These are phyloP conservation scores for Elmis aenea DNA, from an alignment of 2,888 invertebrate genomes.

Conservation along the genomic window DNA sequence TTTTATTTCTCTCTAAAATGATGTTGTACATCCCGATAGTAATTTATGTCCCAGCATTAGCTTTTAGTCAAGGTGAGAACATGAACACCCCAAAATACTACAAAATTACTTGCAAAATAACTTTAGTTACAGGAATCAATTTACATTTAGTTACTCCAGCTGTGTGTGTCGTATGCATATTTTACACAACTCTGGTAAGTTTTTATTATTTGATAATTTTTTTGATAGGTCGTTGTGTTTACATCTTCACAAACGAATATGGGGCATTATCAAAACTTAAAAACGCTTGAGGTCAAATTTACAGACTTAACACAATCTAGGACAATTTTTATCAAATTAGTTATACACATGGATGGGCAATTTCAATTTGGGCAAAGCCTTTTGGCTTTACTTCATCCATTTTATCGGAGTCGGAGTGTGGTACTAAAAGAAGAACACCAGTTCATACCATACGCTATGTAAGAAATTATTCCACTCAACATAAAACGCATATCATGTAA, in stretches of 20 bases:
- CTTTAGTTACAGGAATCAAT: slow-evolving; percentile 75
- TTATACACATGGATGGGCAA: too few species aligned
- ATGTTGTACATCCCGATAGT: slow-evolving; percentile 76
- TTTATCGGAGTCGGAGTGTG: too few species aligned
- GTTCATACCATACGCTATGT: too few species aligned
- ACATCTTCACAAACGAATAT: too few species aligned
- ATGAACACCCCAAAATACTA: slow-evolving; percentile 4
- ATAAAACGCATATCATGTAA: slow-evolving; percentile 27
- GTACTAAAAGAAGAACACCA: too few species aligned
- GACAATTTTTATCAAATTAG: neutral
- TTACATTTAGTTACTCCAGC: slow-evolving; percentile 73
- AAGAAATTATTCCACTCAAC: slow-evolving; percentile 16
- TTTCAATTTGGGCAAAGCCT: too few species aligned
- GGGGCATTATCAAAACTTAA: too few species aligned
- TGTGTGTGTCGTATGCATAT: slow-evolving; percentile 83
- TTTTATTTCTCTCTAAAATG: slow-evolving; percentile 69
- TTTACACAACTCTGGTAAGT: slow-evolving; percentile 85
- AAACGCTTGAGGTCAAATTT: too few species aligned
- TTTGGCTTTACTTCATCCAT: too few species aligned
- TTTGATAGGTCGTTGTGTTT: too few species aligned
- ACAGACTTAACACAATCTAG: slow-evolving; percentile 2
- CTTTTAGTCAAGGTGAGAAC: slow-evolving; percentile 69
- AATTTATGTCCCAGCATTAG: slow-evolving; percentile 82
- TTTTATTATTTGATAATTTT: too few species aligned
- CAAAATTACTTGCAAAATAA: slow-evolving; percentile 1